phyloP scores from a whole-genome alignment of 2,797 vertebrate species.

The Malacoctenus gilli region DNA sequence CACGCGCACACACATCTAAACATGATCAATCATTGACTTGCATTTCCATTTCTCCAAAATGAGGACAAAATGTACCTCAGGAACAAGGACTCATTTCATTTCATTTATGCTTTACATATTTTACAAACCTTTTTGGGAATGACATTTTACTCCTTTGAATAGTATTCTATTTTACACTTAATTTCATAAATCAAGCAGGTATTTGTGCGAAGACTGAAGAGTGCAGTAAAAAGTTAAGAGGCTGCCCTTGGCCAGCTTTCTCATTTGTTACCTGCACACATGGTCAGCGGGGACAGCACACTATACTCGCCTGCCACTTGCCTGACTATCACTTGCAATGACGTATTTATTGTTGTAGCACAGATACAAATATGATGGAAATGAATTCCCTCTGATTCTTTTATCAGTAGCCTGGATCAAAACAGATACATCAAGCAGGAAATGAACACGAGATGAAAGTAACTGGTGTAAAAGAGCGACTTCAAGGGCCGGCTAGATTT shows the following conservation, averaged over 20 bases:
- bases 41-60: neutral
- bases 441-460: constrained; percentile 7
- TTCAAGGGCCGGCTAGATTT: constrained; percentile 3
- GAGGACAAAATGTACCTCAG: no score
- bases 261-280: neutral
- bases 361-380: neutral
- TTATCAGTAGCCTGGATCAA: neutral
- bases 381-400: neutral
- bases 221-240: no score
- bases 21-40: neutral
- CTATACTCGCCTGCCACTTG: neutral
- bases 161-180: no score
- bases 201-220: no score
- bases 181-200: no score
- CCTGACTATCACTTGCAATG: neutral
- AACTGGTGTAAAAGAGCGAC: neutral
- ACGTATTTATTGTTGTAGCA: neutral
- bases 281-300: neutral
- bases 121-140: no score
- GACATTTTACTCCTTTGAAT: no score
- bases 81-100: no score
- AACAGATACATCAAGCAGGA: constrained; percentile 3
- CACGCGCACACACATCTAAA: neutral
- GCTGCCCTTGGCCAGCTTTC: neutral
- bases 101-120: no score